Evolutionary conservation across 2,797 vertebrate species (phyloP).

Genomic region (Lemur catta): DNA sequence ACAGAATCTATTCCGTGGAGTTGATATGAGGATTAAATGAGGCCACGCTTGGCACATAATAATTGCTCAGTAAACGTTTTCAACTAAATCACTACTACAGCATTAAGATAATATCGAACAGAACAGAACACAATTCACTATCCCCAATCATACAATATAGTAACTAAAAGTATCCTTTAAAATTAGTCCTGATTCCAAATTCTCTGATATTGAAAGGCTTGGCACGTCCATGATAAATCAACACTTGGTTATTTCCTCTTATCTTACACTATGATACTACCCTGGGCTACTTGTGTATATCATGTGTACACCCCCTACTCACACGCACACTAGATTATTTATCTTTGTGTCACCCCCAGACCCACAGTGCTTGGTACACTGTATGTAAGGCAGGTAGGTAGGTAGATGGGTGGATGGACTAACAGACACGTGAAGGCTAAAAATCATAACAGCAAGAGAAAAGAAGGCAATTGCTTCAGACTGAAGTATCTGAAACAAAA

Average conservation of each 20-base stretch:
- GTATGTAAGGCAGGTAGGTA: neutral
- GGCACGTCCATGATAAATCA: neutral
- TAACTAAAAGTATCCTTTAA: slow-evolving; percentile 23
- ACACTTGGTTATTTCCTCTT: neutral
- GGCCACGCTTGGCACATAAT: neutral
- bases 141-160: neutral
- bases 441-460: neutral
- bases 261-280: neutral
- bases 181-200: slow-evolving; percentile 14
- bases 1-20: neutral
- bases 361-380: neutral
- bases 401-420: neutral
- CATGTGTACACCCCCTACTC: too few relatives aligned
- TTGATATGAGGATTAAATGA: slow-evolving; percentile 29
- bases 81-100: neutral
- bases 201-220: neutral
- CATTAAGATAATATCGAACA: slow-evolving; percentile 15
- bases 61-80: slow-evolving; percentile 41
- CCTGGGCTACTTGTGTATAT: neutral
- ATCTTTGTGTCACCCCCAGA: neutral
- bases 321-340: neutral
- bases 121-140: neutral
- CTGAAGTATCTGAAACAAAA: neutral
- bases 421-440: neutral
- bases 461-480: neutral